A percentile compares a stretch with the other conserved stretches of the same genome.
Conservation (phyloP, 35 echinoderm and acorn worm genomes). For the Holothuria glaberrima region DNA sequence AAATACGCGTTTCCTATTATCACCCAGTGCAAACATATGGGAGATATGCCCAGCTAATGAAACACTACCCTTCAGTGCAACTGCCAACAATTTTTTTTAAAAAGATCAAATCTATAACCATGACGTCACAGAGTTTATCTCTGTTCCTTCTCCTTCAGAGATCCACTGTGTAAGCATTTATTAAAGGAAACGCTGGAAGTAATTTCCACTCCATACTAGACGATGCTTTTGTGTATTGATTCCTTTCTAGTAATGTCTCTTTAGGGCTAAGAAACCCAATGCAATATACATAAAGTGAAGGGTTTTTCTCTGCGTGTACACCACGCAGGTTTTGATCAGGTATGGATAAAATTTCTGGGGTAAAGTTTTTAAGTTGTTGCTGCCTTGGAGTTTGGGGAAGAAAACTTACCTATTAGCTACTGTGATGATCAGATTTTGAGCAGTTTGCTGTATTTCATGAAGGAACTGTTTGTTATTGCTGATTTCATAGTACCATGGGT, state of each 20-base stretch:
- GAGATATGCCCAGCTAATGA: no score
- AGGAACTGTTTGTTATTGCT: constrained; percentile 43
- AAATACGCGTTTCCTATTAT: no score
- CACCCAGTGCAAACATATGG: no score
- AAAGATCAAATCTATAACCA: not conserved
- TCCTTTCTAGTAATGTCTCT: not conserved
- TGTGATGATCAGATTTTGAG: constrained; percentile 50
- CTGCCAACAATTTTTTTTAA: no score
- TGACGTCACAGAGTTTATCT: no score
- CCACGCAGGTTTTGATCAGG: no score
- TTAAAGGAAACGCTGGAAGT: not conserved
- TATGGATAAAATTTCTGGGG: no score
- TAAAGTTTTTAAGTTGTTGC: no score
- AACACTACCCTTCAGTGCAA: no score
- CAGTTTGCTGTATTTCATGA: constrained; percentile 55
- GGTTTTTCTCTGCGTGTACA: no score
- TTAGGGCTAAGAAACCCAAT: not conserved
- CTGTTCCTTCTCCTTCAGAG: not conserved
- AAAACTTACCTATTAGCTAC: constrained; percentile 44
- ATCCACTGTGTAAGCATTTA: not conserved
- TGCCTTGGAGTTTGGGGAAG: not conserved
- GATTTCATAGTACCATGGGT: constrained; percentile 56
- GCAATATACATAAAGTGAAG: no score
- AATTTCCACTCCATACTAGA: constrained; percentile 7
- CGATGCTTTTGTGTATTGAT: constrained; percentile 7